Evolutionary conservation across 1,140 invertebrate species (phyloP), one percentile per base, ranked within the genome.

Genomic region (Drosophila funebris): DNA sequence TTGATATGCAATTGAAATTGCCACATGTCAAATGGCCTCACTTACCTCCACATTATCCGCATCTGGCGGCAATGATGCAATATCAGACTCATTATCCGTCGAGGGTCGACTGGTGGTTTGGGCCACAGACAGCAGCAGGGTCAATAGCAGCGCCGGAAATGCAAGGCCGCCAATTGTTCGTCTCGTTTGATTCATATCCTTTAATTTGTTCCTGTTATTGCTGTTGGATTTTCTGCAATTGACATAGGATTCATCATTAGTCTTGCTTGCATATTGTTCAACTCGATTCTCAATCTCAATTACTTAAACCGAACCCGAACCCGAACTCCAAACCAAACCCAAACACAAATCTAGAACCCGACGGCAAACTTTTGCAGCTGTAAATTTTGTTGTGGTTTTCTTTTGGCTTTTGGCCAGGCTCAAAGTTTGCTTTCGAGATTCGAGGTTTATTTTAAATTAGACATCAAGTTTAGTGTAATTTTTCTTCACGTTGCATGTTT

Each of bases 1-100:
- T n/a, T 9, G 8, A 54, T 39, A 18, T 13, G 13, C 33, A 8
- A 31, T 20, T 50, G 29, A 29, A 20, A 13, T 18, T n/a, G 24
- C 13, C 9, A 3, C 16, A 9, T 48, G n/a, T 9, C 39, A 62
- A 18, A 1, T 39, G 31, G 16, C n/a, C 5, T 36, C 43, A 50
- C 69, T 33, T 76, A 90, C 89, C 83, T 90, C 89, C 16, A 90
- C 73, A 73, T 90, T 90, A 67, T 90, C 89, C 13, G 66, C 66
- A 74, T 82, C 64, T 46, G 70, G 81, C 22, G 81, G 78, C 27
- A 87, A 50, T 5, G 70, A 14, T 60, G 50, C 64, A 41, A 58
- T 44, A 9, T 85, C 85, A 33, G 46, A 41, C 13, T 79, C 81
- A 53, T 73, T 74, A 3, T 88, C 78, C 1, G 29, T 31, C 5